These are phyloP conservation scores for Pocillopora damicornis DNA, from an alignment of 64 coral and sea anemone genomes.

Conservation along the genomic window DNA sequence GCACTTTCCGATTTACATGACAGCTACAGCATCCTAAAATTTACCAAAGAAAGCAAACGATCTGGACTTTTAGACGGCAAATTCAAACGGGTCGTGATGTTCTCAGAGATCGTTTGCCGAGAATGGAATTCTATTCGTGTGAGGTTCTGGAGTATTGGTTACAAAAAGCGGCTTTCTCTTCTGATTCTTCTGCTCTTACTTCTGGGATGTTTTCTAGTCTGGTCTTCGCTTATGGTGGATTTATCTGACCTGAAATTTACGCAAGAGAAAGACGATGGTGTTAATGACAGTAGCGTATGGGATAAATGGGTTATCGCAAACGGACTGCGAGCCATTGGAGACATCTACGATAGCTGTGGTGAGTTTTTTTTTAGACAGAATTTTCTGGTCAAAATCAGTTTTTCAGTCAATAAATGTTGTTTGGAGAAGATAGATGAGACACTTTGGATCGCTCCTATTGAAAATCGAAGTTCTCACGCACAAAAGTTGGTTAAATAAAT, in stretches of 20 bases:
- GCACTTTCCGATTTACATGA: background rate
- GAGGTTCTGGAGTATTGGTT: conserved; percentile 57
- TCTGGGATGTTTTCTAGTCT: background rate
- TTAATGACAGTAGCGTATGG: conserved; percentile 21
- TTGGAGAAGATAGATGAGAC: too few species aligned
- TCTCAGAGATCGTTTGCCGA: background rate
- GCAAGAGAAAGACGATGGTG: background rate
- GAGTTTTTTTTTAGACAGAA: background rate
- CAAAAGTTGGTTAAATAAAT: too few species aligned
- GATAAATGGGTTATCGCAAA: conserved; percentile 32
- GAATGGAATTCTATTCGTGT: conserved; percentile 38
- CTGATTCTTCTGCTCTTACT: conserved; percentile 8
- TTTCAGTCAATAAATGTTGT: background rate
- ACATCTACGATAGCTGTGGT: conserved; percentile 58
- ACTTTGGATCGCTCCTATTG: too few species aligned
- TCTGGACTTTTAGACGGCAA: background rate
- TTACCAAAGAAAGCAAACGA: background rate
- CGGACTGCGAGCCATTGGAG: conserved; percentile 39
- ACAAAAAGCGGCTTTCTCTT: conserved; percentile 47
- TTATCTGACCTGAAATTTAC: conserved; percentile 28
- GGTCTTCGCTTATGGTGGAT: conserved; percentile 38
- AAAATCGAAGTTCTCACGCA: too few species aligned
- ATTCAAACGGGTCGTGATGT: background rate
- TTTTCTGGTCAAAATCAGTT: background rate
- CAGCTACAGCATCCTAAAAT: background rate